Evolutionary conservation across 2,888 invertebrate species (phyloP).

Genomic region (Spilosoma lubricipeda): DNA sequence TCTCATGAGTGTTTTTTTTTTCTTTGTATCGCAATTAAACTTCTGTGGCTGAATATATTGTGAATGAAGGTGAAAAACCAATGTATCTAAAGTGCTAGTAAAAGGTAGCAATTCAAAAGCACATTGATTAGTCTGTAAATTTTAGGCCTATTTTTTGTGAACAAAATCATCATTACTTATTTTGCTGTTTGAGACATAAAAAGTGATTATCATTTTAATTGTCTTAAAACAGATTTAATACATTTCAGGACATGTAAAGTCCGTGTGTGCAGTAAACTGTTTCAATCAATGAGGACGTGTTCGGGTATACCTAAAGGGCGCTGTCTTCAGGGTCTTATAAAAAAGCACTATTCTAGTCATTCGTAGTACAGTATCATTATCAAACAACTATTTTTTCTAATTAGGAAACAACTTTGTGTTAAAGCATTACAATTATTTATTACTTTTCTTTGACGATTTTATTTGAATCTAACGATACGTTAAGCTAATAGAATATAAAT

Average conservation of each 20-base stretch:
- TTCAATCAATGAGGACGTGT: neutral
- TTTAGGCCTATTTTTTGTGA: neutral
- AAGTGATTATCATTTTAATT: neutral
- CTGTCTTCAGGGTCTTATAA: neutral
- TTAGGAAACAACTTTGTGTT: too few species aligned
- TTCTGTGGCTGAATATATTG: neutral
- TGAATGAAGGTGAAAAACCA: neutral
- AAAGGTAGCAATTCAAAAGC: neutral
- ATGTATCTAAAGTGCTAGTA: neutral
- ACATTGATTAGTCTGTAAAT: neutral
- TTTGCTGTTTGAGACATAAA: neutral
- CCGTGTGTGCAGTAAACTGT: neutral
- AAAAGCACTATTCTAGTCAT: neutral
- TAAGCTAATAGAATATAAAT: neutral
- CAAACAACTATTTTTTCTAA: too few species aligned
- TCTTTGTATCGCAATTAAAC: neutral
- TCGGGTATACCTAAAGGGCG: too few species aligned
- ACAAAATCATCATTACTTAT: neutral
- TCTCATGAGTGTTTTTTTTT: constrained; percentile 7
- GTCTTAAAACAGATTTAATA: neutral
- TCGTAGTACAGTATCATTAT: neutral
- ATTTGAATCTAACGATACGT: neutral
- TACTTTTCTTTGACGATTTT: neutral
- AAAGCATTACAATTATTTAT: neutral
- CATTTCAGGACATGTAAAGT: neutral